Base-by-base conservation (phyloP, 1,140 invertebrate genomes). In the Zaprionus nigranus region DNA sequence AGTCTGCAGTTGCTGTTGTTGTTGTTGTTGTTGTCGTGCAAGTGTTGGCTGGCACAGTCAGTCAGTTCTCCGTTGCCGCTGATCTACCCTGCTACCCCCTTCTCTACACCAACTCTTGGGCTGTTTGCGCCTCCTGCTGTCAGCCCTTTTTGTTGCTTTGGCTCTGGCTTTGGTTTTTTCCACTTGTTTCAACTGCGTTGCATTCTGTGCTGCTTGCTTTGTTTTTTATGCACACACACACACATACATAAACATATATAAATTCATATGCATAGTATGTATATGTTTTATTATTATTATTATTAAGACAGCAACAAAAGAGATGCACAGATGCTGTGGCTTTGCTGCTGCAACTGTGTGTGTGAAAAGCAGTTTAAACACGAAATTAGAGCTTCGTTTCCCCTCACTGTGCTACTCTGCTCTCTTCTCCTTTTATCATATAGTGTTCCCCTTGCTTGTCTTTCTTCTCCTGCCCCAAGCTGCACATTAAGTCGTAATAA, bases 291-390 rank as follows among this genome's bases (percentile, higher is more conserved):
- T 69, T 62, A 51, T 51, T 80, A 73, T 79, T 74, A 77, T 72
- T 46, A 75, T 51, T 72, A 69, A 64, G 65, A 65, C 60, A 64
- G 57, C 56, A 65, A 54, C 53, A 75, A 66, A 38, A 38, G 22
- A 15, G 51, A 26, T 30, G 59, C 40, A 49, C 65, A 74, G 81
- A 62, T 75, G 77, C 59, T 66, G 36, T 61, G 68, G 67, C 22
- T 70, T 26, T 7, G 36, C 26, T 43, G 46, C 36, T 20, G 26
- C 58, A n/a, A 72, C 40, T 79, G 68, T 86, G 78, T 81, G 79
- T 87, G 82, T 81, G 79, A 87, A 87, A 86, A 86, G 84, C 83
- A 82, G 83, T 87, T 87, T 88, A 83, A 83, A 87, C 84, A 87
- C 81, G 83, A 87, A 87, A 87, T 87, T 87, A 87, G 83, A 87